Evolutionary conservation across 2,113 vertebrate genomes (phyloP), one percentile per base, ranked within the genome.

Genomic region (Shinisaurus crocodilurus): DNA sequence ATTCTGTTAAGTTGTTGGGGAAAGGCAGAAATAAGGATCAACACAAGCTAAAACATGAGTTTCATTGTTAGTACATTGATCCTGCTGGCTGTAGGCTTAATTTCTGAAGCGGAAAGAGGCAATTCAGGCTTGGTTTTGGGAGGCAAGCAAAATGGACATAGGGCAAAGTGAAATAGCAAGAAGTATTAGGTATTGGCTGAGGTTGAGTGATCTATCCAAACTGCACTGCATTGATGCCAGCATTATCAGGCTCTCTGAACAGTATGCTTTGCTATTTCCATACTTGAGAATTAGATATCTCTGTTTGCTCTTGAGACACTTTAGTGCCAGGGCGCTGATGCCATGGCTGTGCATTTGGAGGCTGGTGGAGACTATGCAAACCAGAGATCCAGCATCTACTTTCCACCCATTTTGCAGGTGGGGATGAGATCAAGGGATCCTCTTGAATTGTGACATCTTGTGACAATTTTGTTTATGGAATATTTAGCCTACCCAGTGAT

Each of bases 401-500:
- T 79, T 82, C 87, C 88, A 29, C 20, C 77, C 34, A 3, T 90
- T 82, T 54, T 90, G 63, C 82, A 89, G 27, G 37, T 79, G 90
- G 72, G 63, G 67, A 50, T 74, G 88, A 92, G 40, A 20, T 87
- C 93, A 88, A 76, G 92, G 57, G 37, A 34, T 82, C 48, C 83
- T 95, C 82, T 93, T 65, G 81, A 93, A 89, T 40, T 86, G 25
- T 37, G 12, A 25, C 1, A 86, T 82, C 86, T 94, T 0, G 0
- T 85, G 70, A 1, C 80, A 87, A 50, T 93, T 65, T 65, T n/a
- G n/a, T n/a, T 95, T 95, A 91, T 94, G 93, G 93, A 91, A 91
- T 88, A 77, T 95, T 96, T 95, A 93, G 89, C 86, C 92, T 96
- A 89, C 90, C 93, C 88, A 0, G 89, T 83, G 87, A 92, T 89